Evolutionary conservation across 1,140 invertebrate genomes (phyloP), one percentile per base, ranked within the genome.

Genomic region (Polypedilum vanderplanki): DNA sequence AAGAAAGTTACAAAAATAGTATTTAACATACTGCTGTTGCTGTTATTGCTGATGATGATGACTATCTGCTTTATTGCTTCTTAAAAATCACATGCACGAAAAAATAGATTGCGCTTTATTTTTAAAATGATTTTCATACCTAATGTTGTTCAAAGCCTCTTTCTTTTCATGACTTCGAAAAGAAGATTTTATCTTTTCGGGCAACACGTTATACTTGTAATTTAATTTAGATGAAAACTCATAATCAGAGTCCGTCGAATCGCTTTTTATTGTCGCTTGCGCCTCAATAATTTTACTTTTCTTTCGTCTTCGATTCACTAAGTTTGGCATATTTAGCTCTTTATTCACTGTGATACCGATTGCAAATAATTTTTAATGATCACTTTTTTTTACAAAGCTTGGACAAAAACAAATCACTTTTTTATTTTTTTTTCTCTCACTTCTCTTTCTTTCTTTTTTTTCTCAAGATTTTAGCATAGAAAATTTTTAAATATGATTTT

Each of bases 141-240:
- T 57, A 57, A 57, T 12, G 12, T 33, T 33, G 24, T 57, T 57
- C 12, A 57, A 57, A 57, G 46, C 46, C 15, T 57, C 46, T 57
- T n/a, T 12, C n/a, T 57, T 57, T 12, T 57, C 46, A 57, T 57
- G 46, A 4, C n/a, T 12, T n/a, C 46, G 46, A 57, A 4, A 4
- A 12, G 46, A 57, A 12, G 12, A 10, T 22, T 18, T 20, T 10
- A 18, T 20, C 20, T 70, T 22, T 70, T 70, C 65, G 9, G 65
- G 17, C 65, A 70, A 20, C 8, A 18, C 17, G 5, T 70, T 70
- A 20, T 70, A 70, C 18, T 70, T 70, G 17, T 22, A 20, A 70
- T 70, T 70, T 22, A 70, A 70, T 70, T 70, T 70, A 17, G 65
- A 18, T 70, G 65, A 70, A 22, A 70, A 70, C 17, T 70, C 65